Evolutionary conservation across 2,888 invertebrate genomes (phyloP), one percentile per base, ranked within the genome.

Genomic region (Blera fallax): DNA sequence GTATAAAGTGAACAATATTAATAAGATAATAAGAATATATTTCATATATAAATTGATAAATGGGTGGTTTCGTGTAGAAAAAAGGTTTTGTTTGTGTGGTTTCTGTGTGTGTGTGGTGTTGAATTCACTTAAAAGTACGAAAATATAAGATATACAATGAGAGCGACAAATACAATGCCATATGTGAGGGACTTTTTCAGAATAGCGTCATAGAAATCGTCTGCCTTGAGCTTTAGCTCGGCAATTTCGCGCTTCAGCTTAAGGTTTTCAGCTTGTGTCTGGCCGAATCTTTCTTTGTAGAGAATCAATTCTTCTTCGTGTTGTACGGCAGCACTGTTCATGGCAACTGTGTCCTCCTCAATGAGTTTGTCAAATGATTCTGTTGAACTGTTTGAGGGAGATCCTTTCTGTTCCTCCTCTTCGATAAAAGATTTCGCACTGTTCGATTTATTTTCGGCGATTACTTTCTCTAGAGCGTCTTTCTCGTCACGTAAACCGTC

Each of bases 231-330:
- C 74, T 89, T 89, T 6, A 92, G 80, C 37, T 88, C 87, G 11
- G 88, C 88, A 50, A 92, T 90, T 88, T 91, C 90, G 21, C 89
- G 89, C 77, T 90, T 91, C 27, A 92, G 83, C 70, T 89, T 87
- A 2, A 91, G 76, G 89, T 92, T 92, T 80, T 89, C 90, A 7
- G 82, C 88, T 79, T 90, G 90, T 10, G 90, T 88, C 73, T 89
- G 82, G 43, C 91, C 91, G 82, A 91, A 89, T 56, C 90, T 90
- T 77, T 92, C 92, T 88, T 92, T 92, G 87, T 91, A 92, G 40
- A 90, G 88, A 54, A 92, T 90, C 4, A 92, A 84, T 76, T 92
- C 92, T 80, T 92, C 92, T 73, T 92, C 92, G 0, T 89, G 89
- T 87, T 91, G 89, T 43, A 91, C 87, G 27, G 89, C 88, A 18